Evolutionary conservation across 1,140 invertebrate genomes (phyloP).

Genomic region (Sycophila sp.): DNA sequence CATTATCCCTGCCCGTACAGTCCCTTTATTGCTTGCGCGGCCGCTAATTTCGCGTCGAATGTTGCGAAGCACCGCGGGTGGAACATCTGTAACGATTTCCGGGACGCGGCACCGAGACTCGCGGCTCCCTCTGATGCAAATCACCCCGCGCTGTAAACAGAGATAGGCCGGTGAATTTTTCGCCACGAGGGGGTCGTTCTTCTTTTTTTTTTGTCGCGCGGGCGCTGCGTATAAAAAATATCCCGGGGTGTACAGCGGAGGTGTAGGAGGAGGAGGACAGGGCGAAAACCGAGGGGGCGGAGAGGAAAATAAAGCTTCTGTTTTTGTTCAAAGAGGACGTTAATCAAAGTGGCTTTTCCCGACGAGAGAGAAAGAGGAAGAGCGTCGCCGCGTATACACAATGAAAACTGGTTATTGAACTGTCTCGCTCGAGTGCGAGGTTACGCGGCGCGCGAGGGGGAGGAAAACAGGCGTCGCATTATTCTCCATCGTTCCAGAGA

Average conservation of each 20-base stretch:
- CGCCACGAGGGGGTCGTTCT: constrained; percentile 24
- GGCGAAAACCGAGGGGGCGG: too few species aligned
- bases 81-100: neutral
- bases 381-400: neutral
- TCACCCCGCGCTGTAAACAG: neutral
- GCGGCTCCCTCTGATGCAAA: constrained; percentile 1
- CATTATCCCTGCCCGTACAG: neutral
- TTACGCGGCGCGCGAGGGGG: neutral
- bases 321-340: constrained; percentile 33
- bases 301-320: constrained; percentile 29
- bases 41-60: neutral
- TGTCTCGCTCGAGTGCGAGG: constrained; percentile 31
- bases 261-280: too few species aligned
- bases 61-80: neutral
- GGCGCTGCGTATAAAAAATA: constrained; percentile 26
- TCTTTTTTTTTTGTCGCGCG: neutral
- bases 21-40: neutral
- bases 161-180: constrained; percentile 7
- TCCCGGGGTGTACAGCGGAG: neutral
- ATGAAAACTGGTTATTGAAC: constrained; percentile 41
- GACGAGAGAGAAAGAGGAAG: constrained; percentile 1
- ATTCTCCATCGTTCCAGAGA: constrained; percentile 19
- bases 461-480: constrained; percentile 9
- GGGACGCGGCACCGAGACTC: neutral
- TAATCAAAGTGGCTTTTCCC: constrained; percentile 39